phyloP scores from a whole-genome alignment of 2,888 invertebrate species.

The Agrilus mali region DNA sequence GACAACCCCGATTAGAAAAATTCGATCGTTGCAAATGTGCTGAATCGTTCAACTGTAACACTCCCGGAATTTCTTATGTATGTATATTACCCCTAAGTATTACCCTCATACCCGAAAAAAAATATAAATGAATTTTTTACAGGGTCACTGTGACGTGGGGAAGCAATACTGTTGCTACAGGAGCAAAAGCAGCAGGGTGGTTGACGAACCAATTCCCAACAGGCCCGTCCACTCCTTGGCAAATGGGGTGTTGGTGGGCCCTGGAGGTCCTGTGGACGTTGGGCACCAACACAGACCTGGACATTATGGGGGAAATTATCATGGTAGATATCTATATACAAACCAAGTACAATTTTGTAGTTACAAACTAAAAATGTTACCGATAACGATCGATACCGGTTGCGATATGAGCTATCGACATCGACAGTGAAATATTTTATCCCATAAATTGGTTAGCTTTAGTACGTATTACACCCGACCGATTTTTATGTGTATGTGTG shows the following conservation, averaged over 20 bases:
- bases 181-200: constrained; percentile 16
- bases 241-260: constrained; percentile 36
- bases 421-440: too few relatives aligned
- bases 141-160: constrained; percentile 51
- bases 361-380: too few relatives aligned
- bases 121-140: constrained; percentile 16
- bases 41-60: constrained; percentile 41
- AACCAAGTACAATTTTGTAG: too few relatives aligned
- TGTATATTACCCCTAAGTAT: constrained; percentile 13
- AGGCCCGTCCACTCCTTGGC: constrained; percentile 28
- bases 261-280: constrained; percentile 28
- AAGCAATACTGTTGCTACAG: constrained; percentile 54
- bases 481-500: too few relatives aligned
- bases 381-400: too few relatives aligned
- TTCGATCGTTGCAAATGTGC: constrained; percentile 40
- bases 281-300: constrained; percentile 9
- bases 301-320: constrained; percentile 1
- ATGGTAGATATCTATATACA: neutral
- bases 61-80: constrained; percentile 41
- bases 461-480: too few relatives aligned
- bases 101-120: neutral
- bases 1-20: constrained; percentile 27
- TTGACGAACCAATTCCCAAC: constrained; percentile 25
- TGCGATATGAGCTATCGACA: too few relatives aligned
- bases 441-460: too few relatives aligned